phyloP scores from a whole-genome alignment of 2,113 vertebrate genomes.

The Myiagra hebetior region DNA sequence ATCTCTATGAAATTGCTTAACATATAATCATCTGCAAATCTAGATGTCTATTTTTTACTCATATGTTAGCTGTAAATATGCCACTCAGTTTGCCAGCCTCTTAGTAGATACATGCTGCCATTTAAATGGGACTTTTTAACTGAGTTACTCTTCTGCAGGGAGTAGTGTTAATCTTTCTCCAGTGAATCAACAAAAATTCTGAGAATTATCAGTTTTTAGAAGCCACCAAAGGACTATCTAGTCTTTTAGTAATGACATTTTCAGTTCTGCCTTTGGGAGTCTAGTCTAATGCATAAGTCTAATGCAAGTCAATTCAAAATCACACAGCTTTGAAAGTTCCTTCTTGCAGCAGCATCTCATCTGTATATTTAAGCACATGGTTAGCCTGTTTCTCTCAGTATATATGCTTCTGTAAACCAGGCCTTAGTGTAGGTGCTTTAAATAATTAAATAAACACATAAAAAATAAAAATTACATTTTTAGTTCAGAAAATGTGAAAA shows the following conservation, averaged over 20 bases:
- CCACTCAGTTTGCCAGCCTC: not conserved
- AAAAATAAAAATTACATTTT: not conserved
- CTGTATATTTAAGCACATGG: not conserved
- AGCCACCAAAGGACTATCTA: not conserved
- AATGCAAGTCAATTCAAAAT: not conserved
- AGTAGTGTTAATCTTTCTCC: not conserved
- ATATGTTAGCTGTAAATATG: not conserved
- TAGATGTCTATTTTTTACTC: not conserved
- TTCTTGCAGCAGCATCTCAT: not conserved
- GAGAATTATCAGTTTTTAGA: not conserved
- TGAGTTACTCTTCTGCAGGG: not conserved
- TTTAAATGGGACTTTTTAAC: not conserved
- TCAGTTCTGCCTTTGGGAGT: not conserved
- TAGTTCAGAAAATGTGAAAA: not conserved
- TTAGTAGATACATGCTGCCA: not conserved
- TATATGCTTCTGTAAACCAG: not conserved
- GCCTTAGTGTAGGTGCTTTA: not conserved
- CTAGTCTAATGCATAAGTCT: too few species aligned
- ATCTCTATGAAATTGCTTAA: not conserved
- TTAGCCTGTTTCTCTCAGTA: not conserved
- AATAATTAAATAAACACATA: not conserved
- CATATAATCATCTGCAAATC: not conserved
- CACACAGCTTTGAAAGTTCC: not conserved
- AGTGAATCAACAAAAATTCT: not conserved
- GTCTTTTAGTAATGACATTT: not conserved